A percentile compares a stretch with the other conserved stretches of the same genome.
Conservation (phyloP, 2,113 vertebrate genomes). For the Sclerurus mexicanus region DNA sequence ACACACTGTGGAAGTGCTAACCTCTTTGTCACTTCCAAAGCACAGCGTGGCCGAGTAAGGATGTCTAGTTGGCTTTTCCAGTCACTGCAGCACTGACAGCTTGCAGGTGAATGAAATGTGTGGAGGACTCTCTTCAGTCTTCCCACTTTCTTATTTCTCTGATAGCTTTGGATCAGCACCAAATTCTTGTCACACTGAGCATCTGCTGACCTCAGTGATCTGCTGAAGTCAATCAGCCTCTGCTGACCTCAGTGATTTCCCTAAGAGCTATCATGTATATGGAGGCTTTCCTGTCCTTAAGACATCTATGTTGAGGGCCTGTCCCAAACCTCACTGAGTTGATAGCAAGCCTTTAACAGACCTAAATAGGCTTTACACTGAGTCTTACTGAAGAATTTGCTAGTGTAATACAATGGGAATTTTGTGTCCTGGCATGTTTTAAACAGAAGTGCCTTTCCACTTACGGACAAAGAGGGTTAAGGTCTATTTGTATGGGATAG, state of each 20-base stretch:
- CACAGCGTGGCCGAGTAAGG: background rate
- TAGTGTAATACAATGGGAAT: background rate
- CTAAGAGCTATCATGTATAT: background rate
- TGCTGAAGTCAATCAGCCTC: conserved; percentile 40
- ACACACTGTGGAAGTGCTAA: background rate
- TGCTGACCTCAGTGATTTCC: conserved; percentile 38
- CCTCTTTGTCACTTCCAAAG: background rate
- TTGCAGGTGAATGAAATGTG: background rate
- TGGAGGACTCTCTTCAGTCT: background rate
- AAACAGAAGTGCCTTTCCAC: background rate
- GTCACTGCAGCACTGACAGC: fast-evolving
- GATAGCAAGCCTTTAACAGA: background rate
- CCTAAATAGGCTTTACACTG: conserved; percentile 5
- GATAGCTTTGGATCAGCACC: conserved; percentile 43
- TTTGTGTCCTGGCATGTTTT: background rate
- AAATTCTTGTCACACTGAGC: conserved; percentile 32
- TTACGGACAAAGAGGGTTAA: background rate
- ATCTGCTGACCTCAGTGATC: conserved; percentile 55
- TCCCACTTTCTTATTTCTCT: background rate
- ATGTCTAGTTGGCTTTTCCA: background rate
- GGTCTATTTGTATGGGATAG: background rate
- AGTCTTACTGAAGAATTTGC: background rate
- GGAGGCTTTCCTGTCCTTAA: conserved; percentile 24
- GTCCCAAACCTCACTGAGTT: background rate
- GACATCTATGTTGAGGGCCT: background rate